A percentile compares a stretch with the other conserved stretches of the same genome.
phyloP scores from a whole-genome alignment of 2,113 vertebrate genomes.

The Oriolus oriolus region DNA sequence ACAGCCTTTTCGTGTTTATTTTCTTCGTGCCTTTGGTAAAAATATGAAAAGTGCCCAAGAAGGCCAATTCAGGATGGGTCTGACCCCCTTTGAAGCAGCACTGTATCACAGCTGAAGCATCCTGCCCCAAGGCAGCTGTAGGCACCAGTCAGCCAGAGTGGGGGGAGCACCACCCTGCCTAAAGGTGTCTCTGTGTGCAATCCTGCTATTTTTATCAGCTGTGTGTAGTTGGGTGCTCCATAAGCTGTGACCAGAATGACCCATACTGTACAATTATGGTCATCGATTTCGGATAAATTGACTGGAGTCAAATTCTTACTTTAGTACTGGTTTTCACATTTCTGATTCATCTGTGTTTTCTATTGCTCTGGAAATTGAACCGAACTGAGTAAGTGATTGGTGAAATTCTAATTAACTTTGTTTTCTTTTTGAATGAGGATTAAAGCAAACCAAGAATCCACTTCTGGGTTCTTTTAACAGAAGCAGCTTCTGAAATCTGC shows the following conservation, averaged over 20 bases:
- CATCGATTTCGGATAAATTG: neutral
- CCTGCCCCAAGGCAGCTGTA: neutral
- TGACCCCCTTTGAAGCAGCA: neutral
- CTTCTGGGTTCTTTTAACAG: neutral
- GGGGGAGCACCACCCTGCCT: neutral
- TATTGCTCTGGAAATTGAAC: neutral
- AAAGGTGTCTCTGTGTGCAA: neutral
- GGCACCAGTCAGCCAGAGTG: fast-evolving
- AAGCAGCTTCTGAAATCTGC: neutral
- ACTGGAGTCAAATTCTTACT: neutral
- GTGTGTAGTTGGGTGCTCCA: neutral
- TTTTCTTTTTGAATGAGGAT: neutral
- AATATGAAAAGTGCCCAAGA: neutral
- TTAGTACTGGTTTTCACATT: neutral
- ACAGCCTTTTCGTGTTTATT: neutral
- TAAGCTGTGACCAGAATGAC: neutral
- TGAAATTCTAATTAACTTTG: neutral
- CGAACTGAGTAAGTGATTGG: neutral
- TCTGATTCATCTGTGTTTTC: neutral
- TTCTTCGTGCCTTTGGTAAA: neutral
- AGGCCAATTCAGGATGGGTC: neutral
- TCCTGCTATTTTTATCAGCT: neutral
- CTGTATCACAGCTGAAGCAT: neutral
- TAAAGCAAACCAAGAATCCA: neutral
- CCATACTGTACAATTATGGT: neutral